These are phyloP conservation scores for Eurystomus glaucurus DNA, from an alignment of 2,797 vertebrate species.

Conservation along the genomic window DNA sequence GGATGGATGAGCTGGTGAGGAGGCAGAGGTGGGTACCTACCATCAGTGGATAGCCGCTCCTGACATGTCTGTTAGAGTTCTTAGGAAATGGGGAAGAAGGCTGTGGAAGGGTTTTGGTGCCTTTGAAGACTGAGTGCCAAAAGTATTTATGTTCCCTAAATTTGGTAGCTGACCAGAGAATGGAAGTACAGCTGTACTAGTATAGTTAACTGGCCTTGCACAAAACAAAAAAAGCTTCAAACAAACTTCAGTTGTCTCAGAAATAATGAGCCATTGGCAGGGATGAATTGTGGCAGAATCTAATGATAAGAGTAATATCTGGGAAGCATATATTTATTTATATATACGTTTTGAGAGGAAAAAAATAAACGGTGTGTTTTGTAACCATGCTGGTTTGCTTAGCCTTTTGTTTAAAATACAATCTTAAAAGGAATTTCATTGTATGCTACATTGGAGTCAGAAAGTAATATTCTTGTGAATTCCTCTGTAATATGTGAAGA, in stretches of 20 bases:
- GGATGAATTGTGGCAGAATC: not conserved
- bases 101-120: not conserved
- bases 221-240: not conserved
- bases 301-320: not conserved
- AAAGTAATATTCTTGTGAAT: not conserved
- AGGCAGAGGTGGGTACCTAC: rapidly evolving
- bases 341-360: rapidly evolving
- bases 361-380: rapidly evolving
- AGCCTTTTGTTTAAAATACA: not conserved
- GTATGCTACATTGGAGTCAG: not conserved
- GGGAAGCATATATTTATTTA: not conserved
- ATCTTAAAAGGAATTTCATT: not conserved
- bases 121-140: not conserved
- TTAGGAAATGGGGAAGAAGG: not conserved
- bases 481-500: not conserved
- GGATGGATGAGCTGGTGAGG: rapidly evolving
- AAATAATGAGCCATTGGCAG: not conserved
- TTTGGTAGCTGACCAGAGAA: not conserved
- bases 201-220: not conserved
- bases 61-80: rapidly evolving
- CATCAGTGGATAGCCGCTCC: not conserved
- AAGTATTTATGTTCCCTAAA: not conserved
- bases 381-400: not conserved
- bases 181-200: not conserved
- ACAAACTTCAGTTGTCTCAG: not conserved